Percentiles rank a stretch among this genome's conserved stretches.
These are phyloP conservation scores for Nebria ingens DNA, from an alignment of 1,140 invertebrate genomes.

Conservation along the genomic window DNA sequence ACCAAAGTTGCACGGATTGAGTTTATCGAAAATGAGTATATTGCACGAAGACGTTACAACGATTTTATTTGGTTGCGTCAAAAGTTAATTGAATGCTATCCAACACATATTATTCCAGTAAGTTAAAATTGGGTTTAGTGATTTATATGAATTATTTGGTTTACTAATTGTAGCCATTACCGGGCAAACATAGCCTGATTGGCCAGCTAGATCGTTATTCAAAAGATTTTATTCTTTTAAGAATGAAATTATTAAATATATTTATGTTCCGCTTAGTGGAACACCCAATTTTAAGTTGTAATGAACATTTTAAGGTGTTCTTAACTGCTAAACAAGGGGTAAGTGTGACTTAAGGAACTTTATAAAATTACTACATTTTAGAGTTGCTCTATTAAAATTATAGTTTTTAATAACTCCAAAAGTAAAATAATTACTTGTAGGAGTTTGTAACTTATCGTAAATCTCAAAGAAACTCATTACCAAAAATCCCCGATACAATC, in stretches of 20 bases:
- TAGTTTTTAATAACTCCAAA: constrained; percentile 4
- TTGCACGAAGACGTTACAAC: constrained; percentile 61
- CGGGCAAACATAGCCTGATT: constrained; percentile 59
- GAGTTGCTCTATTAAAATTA: constrained; percentile 2
- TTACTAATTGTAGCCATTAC: constrained; percentile 46
- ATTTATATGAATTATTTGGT: constrained; percentile 14
- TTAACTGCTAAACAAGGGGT: constrained; percentile 56
- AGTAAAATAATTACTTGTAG: too few species aligned
- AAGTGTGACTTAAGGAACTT: constrained; percentile 26
- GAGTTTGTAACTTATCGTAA: constrained; percentile 56
- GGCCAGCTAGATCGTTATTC: constrained; percentile 64
- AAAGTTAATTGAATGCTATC: constrained; percentile 53
- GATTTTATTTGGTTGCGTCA: constrained; percentile 65
- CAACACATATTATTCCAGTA: constrained; percentile 60
- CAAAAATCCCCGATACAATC: constrained; percentile 48
- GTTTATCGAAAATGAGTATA: constrained; percentile 53
- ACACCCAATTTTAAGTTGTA: constrained; percentile 62
- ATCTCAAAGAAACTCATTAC: constrained; percentile 44
- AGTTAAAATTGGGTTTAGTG: constrained; percentile 21
- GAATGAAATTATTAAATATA: constrained; percentile 59
- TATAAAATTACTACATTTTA: not conserved
- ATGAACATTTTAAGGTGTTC: constrained; percentile 56
- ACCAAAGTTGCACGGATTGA: constrained; percentile 57
- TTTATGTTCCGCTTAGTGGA: constrained; percentile 46
- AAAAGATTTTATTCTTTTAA: constrained; percentile 58